Evolutionary conservation across 2,113 vertebrate species (phyloP).

Genomic region (Euleptes europaea): DNA sequence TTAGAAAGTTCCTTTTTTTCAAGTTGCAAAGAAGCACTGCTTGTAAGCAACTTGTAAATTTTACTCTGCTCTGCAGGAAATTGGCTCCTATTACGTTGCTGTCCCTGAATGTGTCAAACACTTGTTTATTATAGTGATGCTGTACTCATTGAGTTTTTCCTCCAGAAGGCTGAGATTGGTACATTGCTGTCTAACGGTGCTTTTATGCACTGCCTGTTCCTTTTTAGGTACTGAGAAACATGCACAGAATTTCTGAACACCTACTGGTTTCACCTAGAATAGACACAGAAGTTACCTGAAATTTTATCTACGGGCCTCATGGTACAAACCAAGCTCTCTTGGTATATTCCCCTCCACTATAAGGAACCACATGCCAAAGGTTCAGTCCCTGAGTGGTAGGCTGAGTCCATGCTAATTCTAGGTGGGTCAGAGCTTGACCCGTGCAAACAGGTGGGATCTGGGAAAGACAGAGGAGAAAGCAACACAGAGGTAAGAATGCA

Average conservation of each 20-base stretch:
- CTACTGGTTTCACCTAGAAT: constrained; percentile 6
- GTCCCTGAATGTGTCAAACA: constrained; percentile 43
- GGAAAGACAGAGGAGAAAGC: too few relatives aligned
- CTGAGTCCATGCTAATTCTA: too few relatives aligned
- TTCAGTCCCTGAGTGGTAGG: too few relatives aligned
- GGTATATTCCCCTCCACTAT: background rate
- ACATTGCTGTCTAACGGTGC: constrained; percentile 44
- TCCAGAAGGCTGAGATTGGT: constrained; percentile 49
- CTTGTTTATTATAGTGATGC: constrained; percentile 52
- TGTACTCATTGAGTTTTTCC: constrained; percentile 41
- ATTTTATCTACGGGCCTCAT: background rate
- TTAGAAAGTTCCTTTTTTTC: constrained; percentile 38
- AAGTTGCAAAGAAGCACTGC: constrained; percentile 38
- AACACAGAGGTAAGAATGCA: too few relatives aligned
- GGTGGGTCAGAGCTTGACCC: background rate
- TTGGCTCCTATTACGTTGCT: constrained; percentile 58
- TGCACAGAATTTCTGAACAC: constrained; percentile 34
- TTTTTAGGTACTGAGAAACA: constrained; percentile 25
- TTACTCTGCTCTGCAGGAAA: constrained; percentile 51
- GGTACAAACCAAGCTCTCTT: background rate
- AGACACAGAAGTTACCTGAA: constrained; percentile 23
- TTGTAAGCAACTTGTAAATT: constrained; percentile 54
- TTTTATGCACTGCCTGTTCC: constrained; percentile 16
- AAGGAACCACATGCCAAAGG: background rate
- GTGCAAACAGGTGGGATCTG: too few relatives aligned